Conservation (phyloP, 2,888 invertebrate species). For the Eupithecia dodoneata region DNA sequence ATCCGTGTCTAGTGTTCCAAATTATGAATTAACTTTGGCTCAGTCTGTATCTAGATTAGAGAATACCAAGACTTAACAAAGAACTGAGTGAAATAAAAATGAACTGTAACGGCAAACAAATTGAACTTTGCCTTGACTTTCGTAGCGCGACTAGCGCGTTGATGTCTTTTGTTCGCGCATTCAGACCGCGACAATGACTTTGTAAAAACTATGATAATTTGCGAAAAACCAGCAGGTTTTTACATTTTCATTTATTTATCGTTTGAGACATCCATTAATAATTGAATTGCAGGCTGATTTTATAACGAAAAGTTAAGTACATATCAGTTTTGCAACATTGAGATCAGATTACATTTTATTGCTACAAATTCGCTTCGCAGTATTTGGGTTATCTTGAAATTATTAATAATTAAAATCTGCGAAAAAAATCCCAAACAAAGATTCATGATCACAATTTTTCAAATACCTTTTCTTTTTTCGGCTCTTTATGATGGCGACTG, state of each 20-base stretch:
- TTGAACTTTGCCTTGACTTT: slow-evolving; percentile 24
- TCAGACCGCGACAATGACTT: slow-evolving; percentile 44
- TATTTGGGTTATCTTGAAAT: neutral
- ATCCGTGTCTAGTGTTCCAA: neutral
- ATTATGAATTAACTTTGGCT: neutral
- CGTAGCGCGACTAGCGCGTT: slow-evolving; percentile 45
- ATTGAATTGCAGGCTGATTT: neutral
- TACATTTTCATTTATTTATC: slow-evolving; percentile 6
- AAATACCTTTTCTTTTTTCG: too few relatives aligned
- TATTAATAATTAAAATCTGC: too few relatives aligned
- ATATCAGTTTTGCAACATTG: neutral
- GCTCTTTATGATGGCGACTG: too few relatives aligned
- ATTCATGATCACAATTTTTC: too few relatives aligned
- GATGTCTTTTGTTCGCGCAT: slow-evolving; percentile 49
- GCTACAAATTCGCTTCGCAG: too few relatives aligned
- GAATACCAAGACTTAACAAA: slow-evolving; percentile 14
- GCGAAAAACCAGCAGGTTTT: slow-evolving; percentile 12
- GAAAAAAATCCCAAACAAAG: too few relatives aligned
- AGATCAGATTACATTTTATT: too few relatives aligned
- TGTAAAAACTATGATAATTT: slow-evolving; percentile 15
- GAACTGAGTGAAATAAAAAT: slow-evolving; percentile 13
- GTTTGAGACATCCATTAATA: slow-evolving; percentile 9
- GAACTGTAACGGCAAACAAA: slow-evolving; percentile 10
- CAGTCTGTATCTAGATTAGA: neutral
- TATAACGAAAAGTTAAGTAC: neutral